These are phyloP conservation scores for Drosophila pseudotakahashii DNA, from an alignment of 2,888 invertebrate genomes.

Conservation along the genomic window DNA sequence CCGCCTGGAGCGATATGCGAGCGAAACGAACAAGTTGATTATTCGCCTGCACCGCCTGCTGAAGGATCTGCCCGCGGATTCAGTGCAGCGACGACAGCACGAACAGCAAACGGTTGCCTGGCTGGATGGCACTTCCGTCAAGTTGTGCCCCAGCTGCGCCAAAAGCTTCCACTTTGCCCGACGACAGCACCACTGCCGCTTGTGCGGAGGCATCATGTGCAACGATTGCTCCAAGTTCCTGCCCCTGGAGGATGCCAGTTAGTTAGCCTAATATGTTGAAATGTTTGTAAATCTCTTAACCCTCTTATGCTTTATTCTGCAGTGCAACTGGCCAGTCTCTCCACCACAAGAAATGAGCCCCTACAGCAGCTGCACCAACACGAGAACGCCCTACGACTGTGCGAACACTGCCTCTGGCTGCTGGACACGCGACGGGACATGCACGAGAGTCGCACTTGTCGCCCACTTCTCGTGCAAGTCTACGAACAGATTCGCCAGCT, in stretches of 20 bases:
- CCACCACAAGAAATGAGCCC: constrained; percentile 75
- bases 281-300: background rate
- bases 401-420: constrained; percentile 91
- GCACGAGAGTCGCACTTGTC: constrained; percentile 92
- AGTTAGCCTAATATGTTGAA: constrained; percentile 76
- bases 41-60: constrained; percentile 96
- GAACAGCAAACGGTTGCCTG: constrained; percentile 93
- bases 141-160: constrained; percentile 95
- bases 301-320: background rate
- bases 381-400: constrained; percentile 88
- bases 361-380: constrained; percentile 64
- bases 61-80: constrained; percentile 90
- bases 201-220: constrained; percentile 97
- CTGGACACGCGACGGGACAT: constrained; percentile 91
- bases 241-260: constrained; percentile 91
- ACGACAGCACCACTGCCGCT: constrained; percentile 97
- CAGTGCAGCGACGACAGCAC: constrained; percentile 89
- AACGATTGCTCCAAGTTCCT: constrained; percentile 95
- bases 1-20: constrained; percentile 93
- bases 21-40: constrained; percentile 97
- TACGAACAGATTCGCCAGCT: constrained; percentile 92
- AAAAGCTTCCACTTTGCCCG: constrained; percentile 93
- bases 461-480: constrained; percentile 91
- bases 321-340: constrained; percentile 82
- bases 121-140: constrained; percentile 95